Evolutionary conservation across 2,797 vertebrate species (phyloP).

Genomic region (Columba guinea): DNA sequence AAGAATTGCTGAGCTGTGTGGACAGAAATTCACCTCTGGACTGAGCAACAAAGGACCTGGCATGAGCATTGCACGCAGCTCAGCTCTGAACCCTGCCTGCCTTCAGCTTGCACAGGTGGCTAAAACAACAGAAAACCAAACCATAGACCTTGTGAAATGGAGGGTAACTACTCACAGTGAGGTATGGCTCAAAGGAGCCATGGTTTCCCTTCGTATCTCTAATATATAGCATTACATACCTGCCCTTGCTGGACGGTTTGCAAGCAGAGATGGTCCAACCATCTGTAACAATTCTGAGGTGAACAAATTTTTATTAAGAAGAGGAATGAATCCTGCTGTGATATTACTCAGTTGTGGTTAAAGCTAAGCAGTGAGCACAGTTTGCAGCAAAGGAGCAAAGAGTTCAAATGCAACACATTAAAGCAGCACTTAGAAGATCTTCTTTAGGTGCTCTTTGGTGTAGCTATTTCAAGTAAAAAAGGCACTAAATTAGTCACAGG

Average conservation of each 20-base stretch:
- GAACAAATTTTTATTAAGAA: background rate
- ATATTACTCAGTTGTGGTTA: slow-evolving; percentile 22
- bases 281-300: background rate
- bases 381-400: background rate
- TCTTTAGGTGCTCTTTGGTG: background rate
- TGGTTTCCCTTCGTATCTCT: background rate
- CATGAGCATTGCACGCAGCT: background rate
- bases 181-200: background rate
- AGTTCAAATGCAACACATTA: background rate
- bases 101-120: background rate
- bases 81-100: background rate
- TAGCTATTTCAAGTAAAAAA: background rate
- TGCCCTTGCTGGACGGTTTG: background rate
- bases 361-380: background rate
- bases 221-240: background rate
- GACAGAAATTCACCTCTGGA: background rate
- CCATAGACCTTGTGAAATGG: background rate
- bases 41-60: background rate
- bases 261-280: background rate
- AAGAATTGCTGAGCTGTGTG: background rate
- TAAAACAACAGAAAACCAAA: background rate
- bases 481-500: slow-evolving; percentile 46
- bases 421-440: background rate
- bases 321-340: background rate
- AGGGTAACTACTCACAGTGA: background rate